Evolutionary conservation across 2,113 vertebrate genomes (phyloP).

Genomic region (Gobius niger): DNA sequence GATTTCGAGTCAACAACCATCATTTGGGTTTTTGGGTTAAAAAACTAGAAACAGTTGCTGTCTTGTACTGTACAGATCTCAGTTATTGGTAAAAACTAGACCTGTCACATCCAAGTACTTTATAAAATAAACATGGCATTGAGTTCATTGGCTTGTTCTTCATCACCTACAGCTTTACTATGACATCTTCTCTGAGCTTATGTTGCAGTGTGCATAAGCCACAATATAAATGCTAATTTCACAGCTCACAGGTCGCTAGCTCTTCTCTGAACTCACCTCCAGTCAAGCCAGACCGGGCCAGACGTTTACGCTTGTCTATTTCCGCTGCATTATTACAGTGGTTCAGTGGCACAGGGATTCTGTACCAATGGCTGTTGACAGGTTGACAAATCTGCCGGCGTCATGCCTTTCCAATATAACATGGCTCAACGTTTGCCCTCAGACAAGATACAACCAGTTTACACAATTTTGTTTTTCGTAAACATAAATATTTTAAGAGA

Average conservation of each 20-base stretch:
- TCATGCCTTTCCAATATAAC: not conserved
- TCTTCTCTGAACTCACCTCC: conserved; percentile 22
- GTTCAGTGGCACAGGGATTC: conserved; percentile 30
- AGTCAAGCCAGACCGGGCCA: conserved; percentile 19
- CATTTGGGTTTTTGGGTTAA: too few species aligned
- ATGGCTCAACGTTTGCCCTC: conserved; percentile 11
- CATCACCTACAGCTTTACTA: conserved; percentile 29
- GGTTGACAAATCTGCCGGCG: conserved; percentile 24
- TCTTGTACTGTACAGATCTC: too few species aligned
- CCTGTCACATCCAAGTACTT: not conserved
- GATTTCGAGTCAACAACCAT: too few species aligned
- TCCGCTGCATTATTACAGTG: conserved; percentile 41
- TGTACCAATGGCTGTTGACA: conserved; percentile 9
- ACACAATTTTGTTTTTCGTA: not conserved
- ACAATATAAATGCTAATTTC: conserved; percentile 74
- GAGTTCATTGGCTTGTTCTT: conserved; percentile 51
- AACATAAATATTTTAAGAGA: not conserved
- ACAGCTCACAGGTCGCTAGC: conserved; percentile 32
- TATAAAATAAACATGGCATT: not conserved
- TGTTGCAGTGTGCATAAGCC: conserved; percentile 21
- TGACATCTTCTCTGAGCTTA: conserved; percentile 24
- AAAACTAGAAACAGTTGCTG: not conserved
- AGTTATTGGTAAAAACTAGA: not conserved
- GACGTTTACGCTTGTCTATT: conserved; percentile 23
- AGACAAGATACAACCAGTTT: not conserved